phyloP scores from a whole-genome alignment of 2,888 invertebrate species.

The Pocota personata region DNA sequence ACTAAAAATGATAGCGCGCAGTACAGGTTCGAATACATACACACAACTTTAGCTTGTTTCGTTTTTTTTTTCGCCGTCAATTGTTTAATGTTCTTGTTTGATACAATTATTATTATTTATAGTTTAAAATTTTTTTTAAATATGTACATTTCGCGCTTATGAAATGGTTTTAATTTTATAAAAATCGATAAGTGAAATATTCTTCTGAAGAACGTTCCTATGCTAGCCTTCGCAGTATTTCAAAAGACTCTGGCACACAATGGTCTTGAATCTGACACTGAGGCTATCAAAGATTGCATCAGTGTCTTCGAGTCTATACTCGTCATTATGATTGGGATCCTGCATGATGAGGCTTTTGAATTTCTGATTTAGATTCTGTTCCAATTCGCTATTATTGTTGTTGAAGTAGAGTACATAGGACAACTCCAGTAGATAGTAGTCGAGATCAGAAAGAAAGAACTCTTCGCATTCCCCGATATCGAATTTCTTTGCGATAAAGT shows the following conservation, averaged over 20 bases:
- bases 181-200: conserved; percentile 64
- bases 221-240: conserved; percentile 79
- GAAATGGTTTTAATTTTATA: conserved; percentile 72
- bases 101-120: conserved; percentile 33
- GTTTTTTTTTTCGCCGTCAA: conserved; percentile 21
- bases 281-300: conserved; percentile 82
- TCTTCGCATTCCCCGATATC: conserved; percentile 81
- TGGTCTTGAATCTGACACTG: conserved; percentile 82
- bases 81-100: not conserved
- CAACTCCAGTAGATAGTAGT: conserved; percentile 82
- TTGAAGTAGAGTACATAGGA: conserved; percentile 82
- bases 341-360: conserved; percentile 79
- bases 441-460: conserved; percentile 81
- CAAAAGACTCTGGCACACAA: conserved; percentile 81
- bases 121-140: conserved; percentile 24
- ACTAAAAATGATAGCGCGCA: not conserved
- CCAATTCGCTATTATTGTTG: conserved; percentile 81
- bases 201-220: conserved; percentile 44
- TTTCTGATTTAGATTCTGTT: conserved; percentile 81
- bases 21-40: conserved; percentile 22
- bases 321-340: conserved; percentile 76
- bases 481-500: conserved; percentile 80
- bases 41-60: conserved; percentile 7
- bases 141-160: conserved; percentile 68
- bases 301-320: conserved; percentile 79